Base-by-base conservation (phyloP, 1,140 invertebrate genomes). In the Pogonus chalceus region DNA sequence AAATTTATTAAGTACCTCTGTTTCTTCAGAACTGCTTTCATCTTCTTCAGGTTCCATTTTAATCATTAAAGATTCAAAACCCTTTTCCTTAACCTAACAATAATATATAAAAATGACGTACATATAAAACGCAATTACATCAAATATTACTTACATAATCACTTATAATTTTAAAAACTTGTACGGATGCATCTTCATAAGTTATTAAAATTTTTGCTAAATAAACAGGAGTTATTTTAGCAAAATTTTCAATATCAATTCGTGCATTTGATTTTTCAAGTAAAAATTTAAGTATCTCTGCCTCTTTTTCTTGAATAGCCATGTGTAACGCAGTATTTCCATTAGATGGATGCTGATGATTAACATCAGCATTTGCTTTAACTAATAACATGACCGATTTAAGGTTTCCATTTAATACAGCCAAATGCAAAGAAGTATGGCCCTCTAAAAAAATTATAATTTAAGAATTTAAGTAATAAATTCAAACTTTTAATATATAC, bases 241-340 rank as follows among this genome's bases (percentile, higher is more conserved):
- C 64, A 1, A 58, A 58, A 54, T 70, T 70, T 2, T 49, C 51
- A 7, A 61, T 49, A 49, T 60, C 47, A 14, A 69, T 47, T 20
- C 65, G 61, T 7, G 61, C 49, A 39, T 61, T 58, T 7, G 63
- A 56, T 18, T 67, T 61, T 56, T 70, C 65, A 20, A 82, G 56
- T 35, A 82, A 67, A 52, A 70, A 75, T 24, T 71, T 61, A n/a
- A 80, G 66, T 7, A 80, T 67, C 2, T 76, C 67, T 0, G 65
- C 59, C 43, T 70, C 64, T 12, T 71, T 62, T 24, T 69, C 65
- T 59, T 76, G 71, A 1, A 81, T 71, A 1, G 79, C 79, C 57
- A 80, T 72, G 56, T 81, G 76, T 2, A 82, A 64, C 0, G 71
- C 75, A 47, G 77, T 79, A 39, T 74, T 72, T n/a, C 79, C 79